Evolutionary conservation across 2,113 vertebrate species (phyloP).

Genomic region (Petromus typicus): DNA sequence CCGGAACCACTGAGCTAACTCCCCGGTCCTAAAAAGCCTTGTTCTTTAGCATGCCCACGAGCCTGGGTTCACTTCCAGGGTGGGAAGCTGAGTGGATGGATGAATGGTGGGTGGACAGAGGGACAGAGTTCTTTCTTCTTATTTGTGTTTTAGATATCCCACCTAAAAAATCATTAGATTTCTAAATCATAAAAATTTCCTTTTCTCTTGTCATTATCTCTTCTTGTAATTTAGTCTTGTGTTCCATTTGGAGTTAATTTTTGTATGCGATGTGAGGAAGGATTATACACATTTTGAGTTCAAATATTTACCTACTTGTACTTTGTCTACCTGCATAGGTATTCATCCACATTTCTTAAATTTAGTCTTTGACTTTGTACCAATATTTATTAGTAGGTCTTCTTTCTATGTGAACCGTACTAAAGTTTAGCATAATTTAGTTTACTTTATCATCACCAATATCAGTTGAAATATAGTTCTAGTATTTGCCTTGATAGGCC

Average conservation of each 20-base stretch:
- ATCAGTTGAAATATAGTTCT: not conserved
- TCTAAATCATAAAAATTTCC: not conserved
- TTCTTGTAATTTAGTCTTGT: not conserved
- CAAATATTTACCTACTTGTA: not conserved
- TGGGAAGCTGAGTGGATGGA: not conserved
- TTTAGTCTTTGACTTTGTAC: not conserved
- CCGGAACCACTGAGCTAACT: too few relatives aligned
- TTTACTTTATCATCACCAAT: not conserved
- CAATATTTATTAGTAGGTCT: not conserved
- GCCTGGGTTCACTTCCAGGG: not conserved
- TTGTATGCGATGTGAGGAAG: not conserved
- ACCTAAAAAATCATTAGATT: not conserved
- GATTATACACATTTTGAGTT: not conserved
- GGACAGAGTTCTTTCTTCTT: not conserved
- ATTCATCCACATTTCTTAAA: not conserved
- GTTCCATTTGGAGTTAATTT: not conserved
- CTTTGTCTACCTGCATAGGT: not conserved
- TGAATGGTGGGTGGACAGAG: not conserved
- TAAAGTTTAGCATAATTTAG: not conserved
- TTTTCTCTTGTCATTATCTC: not conserved
- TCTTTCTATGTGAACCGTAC: not conserved
- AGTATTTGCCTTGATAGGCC: not conserved
- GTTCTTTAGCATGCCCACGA: not conserved
- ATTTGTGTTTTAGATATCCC: not conserved
- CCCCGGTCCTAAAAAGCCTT: too few relatives aligned